Base-by-base conservation (phyloP, 2,888 invertebrate genomes). In the Yponomeuta plumbellus region DNA sequence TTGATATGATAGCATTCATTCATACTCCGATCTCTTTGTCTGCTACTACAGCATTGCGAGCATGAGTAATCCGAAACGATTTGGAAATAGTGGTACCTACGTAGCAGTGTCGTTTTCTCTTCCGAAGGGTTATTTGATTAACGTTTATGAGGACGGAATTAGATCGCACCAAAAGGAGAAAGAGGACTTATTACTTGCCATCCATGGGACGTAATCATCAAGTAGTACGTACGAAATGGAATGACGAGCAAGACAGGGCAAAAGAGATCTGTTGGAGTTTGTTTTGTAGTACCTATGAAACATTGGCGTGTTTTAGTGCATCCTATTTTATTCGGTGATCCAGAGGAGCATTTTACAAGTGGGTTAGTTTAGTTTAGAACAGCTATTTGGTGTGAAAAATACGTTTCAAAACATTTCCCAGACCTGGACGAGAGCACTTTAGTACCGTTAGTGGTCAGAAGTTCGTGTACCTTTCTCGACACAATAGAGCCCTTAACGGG, bases 401-500 rank as follows among this genome's bases (percentile, higher is more conserved):
- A 52, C 44, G 17, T 52, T 0, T 17, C 4, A 5, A 13, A 17
- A 17, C 13, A 6, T 52, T 52, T 13, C 44, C 44, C 44, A 52
- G 44, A 52, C 44, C 44, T 52, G 17, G 44, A 52, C 13, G 44
- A 52, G 44, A 13, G 61, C 63, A 10, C 1, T 44, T 44, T n/a
- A n/a, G 65, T 65, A 65, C 65, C 65, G 65, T 65, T 65, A 65
- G 57, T 34, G 34, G 26, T n/a, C 65, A 22, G 65, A 52, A 64
- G 22, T 23, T 21, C 34, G 59, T 34, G 66, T 58, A 59, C 44
- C 39, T 13, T 40, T 20, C 34, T 72, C 67, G 74, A 70, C 72
- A 73, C 71, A 76, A 79, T 76, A 76, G 68, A 75, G 74, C 73
- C 34, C 59, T 59, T 61, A n/a, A 52, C 57, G 21, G 75, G 75